Conservation (phyloP, 2,113 vertebrate species). For the Thinocorus orbignyianus region DNA sequence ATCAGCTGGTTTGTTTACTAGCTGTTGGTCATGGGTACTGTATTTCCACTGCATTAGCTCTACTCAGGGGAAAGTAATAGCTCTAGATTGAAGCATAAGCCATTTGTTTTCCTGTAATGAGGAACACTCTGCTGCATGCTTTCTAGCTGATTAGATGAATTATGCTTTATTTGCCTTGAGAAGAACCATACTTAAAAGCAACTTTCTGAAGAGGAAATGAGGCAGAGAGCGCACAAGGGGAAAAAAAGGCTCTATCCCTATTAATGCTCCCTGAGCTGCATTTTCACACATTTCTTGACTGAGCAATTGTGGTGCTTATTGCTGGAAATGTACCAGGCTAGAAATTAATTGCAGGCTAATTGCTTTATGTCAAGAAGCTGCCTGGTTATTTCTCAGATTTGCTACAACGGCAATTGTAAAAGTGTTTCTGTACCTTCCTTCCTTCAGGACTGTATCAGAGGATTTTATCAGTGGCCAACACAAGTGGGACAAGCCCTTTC, state of each 20-base stretch:
- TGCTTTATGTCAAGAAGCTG: neutral
- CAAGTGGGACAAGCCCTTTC: neutral
- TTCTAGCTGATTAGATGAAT: slow-evolving; percentile 38
- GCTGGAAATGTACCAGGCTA: neutral
- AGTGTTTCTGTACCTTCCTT: neutral
- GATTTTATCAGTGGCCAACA: neutral
- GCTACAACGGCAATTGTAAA: neutral
- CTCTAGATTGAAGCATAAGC: neutral
- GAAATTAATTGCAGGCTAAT: slow-evolving; percentile 24
- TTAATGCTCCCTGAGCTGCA: neutral
- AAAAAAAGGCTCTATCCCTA: neutral
- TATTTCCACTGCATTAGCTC: slow-evolving; percentile 17
- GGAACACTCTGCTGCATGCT: neutral
- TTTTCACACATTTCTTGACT: slow-evolving; percentile 21
- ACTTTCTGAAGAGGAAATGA: slow-evolving; percentile 32
- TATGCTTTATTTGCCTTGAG: slow-evolving; percentile 48
- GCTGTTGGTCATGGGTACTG: neutral
- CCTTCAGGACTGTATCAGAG: neutral
- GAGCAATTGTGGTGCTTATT: neutral
- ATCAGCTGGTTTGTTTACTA: slow-evolving; percentile 4
- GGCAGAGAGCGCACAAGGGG: neutral
- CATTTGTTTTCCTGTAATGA: slow-evolving; percentile 16
- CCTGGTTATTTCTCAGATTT: neutral
- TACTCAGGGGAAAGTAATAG: slow-evolving; percentile 5
- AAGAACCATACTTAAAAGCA: slow-evolving; percentile 9